Percentiles rank a stretch among this genome's conserved stretches.
These are phyloP conservation scores for Corella eumyota DNA, from an alignment of 23 tunicate genomes.

Conservation along the genomic window DNA sequence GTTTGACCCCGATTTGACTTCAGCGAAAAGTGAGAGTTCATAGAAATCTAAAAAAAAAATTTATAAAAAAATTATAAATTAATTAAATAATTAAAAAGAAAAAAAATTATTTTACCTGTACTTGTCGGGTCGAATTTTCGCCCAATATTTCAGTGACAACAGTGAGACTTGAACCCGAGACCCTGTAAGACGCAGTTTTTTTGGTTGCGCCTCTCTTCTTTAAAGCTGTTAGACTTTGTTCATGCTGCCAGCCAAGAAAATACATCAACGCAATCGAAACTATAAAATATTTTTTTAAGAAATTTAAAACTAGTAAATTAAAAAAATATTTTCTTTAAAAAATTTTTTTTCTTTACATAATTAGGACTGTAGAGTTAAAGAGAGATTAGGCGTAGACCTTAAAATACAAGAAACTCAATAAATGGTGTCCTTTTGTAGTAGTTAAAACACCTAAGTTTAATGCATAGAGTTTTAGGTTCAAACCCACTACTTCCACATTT, in stretches of 20 bases:
- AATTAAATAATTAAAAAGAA: background rate
- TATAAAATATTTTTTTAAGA: background rate
- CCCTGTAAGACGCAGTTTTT: background rate
- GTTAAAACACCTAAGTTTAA: too few species aligned
- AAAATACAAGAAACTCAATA: too few species aligned
- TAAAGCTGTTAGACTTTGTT: background rate
- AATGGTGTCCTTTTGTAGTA: too few species aligned
- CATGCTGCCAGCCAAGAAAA: constrained; percentile 7
- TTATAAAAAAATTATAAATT: background rate
- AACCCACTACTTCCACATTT: too few species aligned
- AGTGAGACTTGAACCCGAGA: background rate
- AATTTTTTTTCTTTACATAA: too few species aligned
- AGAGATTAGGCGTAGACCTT: too few species aligned
- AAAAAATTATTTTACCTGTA: constrained; percentile 13
- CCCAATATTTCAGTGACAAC: constrained; percentile 35
- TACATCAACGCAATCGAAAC: constrained; percentile 23
- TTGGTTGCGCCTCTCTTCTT: constrained; percentile 5
- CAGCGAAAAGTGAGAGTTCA: background rate
- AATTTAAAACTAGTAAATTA: too few species aligned
- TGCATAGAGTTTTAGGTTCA: too few species aligned
- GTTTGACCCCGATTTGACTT: background rate
- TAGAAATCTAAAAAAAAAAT: background rate
- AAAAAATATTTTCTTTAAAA: too few species aligned
- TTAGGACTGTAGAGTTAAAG: too few species aligned
- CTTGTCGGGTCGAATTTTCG: constrained; percentile 23